These are phyloP conservation scores for Chrysolina haemoptera DNA, from an alignment of 2,888 invertebrate species.

Conservation along the genomic window DNA sequence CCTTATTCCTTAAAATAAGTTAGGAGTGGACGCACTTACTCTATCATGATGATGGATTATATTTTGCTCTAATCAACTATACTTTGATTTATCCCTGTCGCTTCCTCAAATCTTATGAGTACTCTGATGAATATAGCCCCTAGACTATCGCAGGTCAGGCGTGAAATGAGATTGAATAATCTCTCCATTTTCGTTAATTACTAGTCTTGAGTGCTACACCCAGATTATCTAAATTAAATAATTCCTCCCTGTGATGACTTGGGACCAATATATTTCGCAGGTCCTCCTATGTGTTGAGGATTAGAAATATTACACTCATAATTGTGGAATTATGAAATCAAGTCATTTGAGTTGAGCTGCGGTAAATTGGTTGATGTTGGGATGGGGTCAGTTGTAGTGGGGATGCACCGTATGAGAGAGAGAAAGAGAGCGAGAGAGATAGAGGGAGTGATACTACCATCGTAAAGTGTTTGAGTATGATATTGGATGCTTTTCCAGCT, in stretches of 20 bases:
- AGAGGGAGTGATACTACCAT: background rate
- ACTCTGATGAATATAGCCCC: background rate
- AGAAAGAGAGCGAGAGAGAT: too few relatives aligned
- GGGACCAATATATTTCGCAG: constrained; percentile 48
- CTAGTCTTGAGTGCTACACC: constrained; percentile 60
- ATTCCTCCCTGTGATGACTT: constrained; percentile 61
- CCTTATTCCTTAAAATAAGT: too few relatives aligned
- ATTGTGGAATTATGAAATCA: constrained; percentile 46
- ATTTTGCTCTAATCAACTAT: too few relatives aligned
- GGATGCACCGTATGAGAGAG: background rate
- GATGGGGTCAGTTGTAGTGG: constrained; percentile 6
- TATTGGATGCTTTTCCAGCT: background rate
- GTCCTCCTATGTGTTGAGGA: constrained; percentile 46
- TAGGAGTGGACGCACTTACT: too few relatives aligned
- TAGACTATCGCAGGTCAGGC: constrained; percentile 60
- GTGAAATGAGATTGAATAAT: constrained; percentile 66
- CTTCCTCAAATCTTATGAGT: background rate
- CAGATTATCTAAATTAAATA: constrained; percentile 67
- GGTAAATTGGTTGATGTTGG: constrained; percentile 36
- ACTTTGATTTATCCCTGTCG: background rate
- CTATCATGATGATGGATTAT: too few relatives aligned
- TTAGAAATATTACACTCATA: constrained; percentile 47
- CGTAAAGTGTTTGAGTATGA: background rate
- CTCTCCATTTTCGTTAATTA: constrained; percentile 66
- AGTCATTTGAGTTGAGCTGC: constrained; percentile 36